These are phyloP conservation scores for Chelonus formosanus DNA, from an alignment of 2,888 invertebrate species.

Conservation along the genomic window DNA sequence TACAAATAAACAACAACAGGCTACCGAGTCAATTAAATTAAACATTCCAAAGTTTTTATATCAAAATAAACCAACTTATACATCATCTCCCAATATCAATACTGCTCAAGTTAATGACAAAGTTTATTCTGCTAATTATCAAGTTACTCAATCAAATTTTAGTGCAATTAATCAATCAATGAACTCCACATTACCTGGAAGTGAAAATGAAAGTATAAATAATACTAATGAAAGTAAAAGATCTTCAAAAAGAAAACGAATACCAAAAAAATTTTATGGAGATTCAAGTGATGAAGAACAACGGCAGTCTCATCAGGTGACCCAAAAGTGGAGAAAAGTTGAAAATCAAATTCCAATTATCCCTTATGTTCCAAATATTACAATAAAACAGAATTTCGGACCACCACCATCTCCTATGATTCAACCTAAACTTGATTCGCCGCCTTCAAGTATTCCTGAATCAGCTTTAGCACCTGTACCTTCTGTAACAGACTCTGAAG, in stretches of 20 bases:
- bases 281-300: constrained; percentile 87
- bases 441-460: constrained; percentile 6
- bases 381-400: constrained; percentile 33
- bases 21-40: constrained; percentile 69
- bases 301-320: constrained; percentile 55
- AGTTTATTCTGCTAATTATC: constrained; percentile 19
- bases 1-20: constrained; percentile 46
- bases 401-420: constrained; percentile 34
- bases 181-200: constrained; percentile 24
- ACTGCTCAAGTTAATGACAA: constrained; percentile 31
- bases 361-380: constrained; percentile 21
- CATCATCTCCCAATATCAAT: constrained; percentile 33
- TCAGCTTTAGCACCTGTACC: constrained; percentile 37
- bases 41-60: constrained; percentile 70
- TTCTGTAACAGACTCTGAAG: constrained; percentile 55
- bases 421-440: constrained; percentile 38
- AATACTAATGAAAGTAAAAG: constrained; percentile 73
- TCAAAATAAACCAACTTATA: constrained; percentile 52
- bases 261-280: constrained; percentile 87
- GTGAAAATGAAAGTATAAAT: constrained; percentile 50
- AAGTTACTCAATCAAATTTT: background rate
- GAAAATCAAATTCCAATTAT: constrained; percentile 67
- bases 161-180: background rate
- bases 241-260: constrained; percentile 80
- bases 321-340: constrained; percentile 76